phyloP scores from a whole-genome alignment of 2,888 invertebrate genomes.

The Nymphalis polychloros region DNA sequence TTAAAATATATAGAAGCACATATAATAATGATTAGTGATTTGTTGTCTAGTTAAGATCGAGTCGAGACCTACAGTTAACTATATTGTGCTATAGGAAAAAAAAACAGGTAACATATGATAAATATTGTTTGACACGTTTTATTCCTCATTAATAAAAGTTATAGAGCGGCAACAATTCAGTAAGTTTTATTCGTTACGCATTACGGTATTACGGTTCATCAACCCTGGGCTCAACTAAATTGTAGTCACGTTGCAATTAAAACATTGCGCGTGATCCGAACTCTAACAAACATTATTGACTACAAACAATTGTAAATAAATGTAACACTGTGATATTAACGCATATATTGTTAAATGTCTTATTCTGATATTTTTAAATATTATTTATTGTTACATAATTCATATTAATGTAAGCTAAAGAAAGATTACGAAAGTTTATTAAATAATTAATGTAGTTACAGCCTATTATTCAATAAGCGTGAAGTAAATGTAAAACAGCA shows the following conservation, averaged over 20 bases:
- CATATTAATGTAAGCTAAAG: not conserved
- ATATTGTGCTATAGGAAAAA: no score
- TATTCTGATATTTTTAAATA: not conserved
- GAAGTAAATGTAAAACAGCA: conserved; percentile 19
- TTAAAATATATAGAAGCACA: no score
- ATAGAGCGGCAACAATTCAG: conserved; percentile 26
- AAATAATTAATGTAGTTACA: not conserved
- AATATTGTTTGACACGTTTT: conserved; percentile 17
- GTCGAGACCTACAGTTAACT: no score
- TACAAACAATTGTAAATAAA: not conserved
- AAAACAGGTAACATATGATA: no score
- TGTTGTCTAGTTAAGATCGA: no score
- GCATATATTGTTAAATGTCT: not conserved
- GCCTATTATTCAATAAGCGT: conserved; percentile 12
- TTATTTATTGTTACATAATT: conserved; percentile 11
- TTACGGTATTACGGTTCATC: conserved; percentile 62
- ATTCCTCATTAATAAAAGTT: conserved; percentile 27
- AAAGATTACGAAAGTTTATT: no score
- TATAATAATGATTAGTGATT: no score
- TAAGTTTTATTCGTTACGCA: conserved; percentile 41
- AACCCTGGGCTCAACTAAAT: conserved; percentile 55
- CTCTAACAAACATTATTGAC: not conserved
- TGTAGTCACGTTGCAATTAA: conserved; percentile 66
- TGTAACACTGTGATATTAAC: not conserved
- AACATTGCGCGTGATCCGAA: conserved; percentile 52